These are phyloP conservation scores for Hirtodrosophila duncani DNA, from an alignment of 2,888 invertebrate species.

Conservation along the genomic window DNA sequence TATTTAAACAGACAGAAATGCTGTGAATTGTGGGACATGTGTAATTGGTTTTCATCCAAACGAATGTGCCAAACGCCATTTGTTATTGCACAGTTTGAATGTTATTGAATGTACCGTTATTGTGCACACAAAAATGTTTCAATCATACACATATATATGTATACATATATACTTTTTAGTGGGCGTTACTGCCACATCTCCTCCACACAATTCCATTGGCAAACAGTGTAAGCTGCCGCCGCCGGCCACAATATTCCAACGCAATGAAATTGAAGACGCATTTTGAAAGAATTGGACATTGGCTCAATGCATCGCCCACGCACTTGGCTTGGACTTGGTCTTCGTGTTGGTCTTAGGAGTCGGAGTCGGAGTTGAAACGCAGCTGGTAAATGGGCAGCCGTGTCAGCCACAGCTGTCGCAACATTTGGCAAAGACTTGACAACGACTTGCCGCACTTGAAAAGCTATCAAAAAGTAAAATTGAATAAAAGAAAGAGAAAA, in stretches of 20 bases:
- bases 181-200: constrained; percentile 38
- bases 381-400: not conserved
- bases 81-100: not conserved
- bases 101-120: not conserved
- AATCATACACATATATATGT: constrained; percentile 4
- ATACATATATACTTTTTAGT: constrained; percentile 22
- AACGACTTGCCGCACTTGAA: no score
- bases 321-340: no score
- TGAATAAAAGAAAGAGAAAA: no score
- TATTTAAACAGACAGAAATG: constrained; percentile 28
- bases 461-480: no score
- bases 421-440: constrained; percentile 33
- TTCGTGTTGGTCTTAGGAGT: no score
- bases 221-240: constrained; percentile 43
- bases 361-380: no score
- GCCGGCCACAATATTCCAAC: constrained; percentile 30
- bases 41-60: constrained; percentile 59
- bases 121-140: no score
- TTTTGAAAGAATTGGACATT: constrained; percentile 39
- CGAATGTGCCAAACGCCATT: constrained; percentile 7
- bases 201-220: constrained; percentile 59
- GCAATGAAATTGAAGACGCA: constrained; percentile 55
- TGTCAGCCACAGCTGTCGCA: constrained; percentile 56
- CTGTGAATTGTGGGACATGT: constrained; percentile 48
- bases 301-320: constrained; percentile 21